Evolutionary conservation across 2,797 vertebrate genomes (phyloP), one percentile per base, ranked within the genome.

Genomic region (Tauraco hartlaubi): DNA sequence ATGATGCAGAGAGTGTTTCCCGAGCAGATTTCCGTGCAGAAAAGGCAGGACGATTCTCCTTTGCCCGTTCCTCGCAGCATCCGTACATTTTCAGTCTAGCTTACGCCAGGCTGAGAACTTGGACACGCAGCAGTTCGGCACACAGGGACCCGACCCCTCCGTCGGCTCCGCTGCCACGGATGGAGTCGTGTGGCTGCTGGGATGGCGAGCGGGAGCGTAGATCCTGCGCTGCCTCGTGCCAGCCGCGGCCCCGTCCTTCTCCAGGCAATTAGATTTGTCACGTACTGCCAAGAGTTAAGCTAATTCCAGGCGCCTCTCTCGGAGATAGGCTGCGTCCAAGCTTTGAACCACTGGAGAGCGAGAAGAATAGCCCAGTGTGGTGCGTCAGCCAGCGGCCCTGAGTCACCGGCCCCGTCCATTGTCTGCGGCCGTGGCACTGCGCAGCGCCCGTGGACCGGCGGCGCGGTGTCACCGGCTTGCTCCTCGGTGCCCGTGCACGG

Each of bases 231-330:
- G 79, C 88, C 88, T 76, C 44, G 12, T 88, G 92, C 76, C 84
- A 82, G 75, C 51, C 5, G 2, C 39, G 39, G 39, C 39, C 39
- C 39, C 39, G 39, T 39, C 39, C 39, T 39, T 39, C 39, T 39
- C 39, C 39, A 39, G 39, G 39, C 39, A 39, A 39, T 93, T 66
- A 85, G 85, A 94, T 95, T 97, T 80, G 56, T 91, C 68, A 23
- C 69, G 75, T 33, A 46, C 84, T 94, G 78, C 89, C 82, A 92
- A 84, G 80, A 95, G 92, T 92, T 88, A 90, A 95, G 91, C 94
- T 90, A 39, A 95, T 95, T 94, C 55, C 94, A 80, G 93, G 93
- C 84, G 39, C 82, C 92, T 94, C 52, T 82, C 72, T 71, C 9
- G 0, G 61, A 93, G 91, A 92, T 85, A 72, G 94, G 83, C 91